Conservation (phyloP, 1,140 invertebrate genomes). For the Teleogryllus occipitalis region DNA sequence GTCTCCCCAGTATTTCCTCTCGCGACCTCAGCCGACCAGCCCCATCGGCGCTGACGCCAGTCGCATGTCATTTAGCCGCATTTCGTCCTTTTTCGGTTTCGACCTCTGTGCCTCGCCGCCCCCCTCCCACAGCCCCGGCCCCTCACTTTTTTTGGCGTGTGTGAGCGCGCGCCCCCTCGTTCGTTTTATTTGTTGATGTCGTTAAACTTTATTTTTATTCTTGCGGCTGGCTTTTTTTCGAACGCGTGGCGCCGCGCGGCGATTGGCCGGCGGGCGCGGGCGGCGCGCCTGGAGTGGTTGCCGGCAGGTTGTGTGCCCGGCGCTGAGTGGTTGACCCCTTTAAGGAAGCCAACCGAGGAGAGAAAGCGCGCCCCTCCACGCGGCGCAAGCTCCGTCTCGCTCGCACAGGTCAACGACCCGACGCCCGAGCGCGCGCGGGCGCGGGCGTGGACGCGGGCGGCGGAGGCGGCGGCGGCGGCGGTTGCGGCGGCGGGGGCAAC, state of each 20-base stretch:
- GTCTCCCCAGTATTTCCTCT: too few relatives aligned
- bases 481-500: too few relatives aligned
- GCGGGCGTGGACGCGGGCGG: too few relatives aligned
- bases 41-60: too few relatives aligned
- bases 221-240: not conserved
- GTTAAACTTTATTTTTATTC: conserved; percentile 6
- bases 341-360: conserved; percentile 16
- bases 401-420: not conserved
- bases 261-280: conserved; percentile 2
- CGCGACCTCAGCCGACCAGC: not conserved
- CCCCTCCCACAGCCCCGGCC: not conserved
- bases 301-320: conserved; percentile 7
- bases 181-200: not conserved
- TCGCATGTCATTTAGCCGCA: not conserved
- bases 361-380: not conserved
- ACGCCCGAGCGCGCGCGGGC: too few relatives aligned
- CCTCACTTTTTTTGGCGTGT: not conserved
- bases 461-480: not conserved
- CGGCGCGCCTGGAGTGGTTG: conserved; percentile 14
- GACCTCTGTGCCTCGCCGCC: not conserved
- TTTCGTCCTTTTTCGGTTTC: not conserved
- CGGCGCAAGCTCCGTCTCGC: not conserved
- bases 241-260: not conserved
- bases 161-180: not conserved
- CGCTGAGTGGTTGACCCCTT: conserved; percentile 16